A percentile compares a stretch with the other conserved stretches of the same genome.
These are phyloP conservation scores for Drosophila grimshawi DNA, from an alignment of 1,140 invertebrate species.

Conservation along the genomic window DNA sequence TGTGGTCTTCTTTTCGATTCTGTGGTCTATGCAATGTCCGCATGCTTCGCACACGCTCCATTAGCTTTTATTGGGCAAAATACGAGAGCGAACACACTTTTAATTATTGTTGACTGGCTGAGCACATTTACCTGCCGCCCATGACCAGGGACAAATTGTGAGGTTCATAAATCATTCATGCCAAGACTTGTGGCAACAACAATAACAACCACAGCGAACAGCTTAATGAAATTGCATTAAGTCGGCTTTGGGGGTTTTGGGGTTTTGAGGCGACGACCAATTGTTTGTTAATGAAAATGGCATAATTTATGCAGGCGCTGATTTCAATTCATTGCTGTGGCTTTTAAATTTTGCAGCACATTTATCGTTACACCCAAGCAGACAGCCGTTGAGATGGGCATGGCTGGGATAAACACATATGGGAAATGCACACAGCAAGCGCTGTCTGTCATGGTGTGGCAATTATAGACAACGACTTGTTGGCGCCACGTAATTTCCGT, in stretches of 20 bases:
- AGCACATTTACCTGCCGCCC: constrained; percentile 44
- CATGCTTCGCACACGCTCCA: constrained; percentile 35
- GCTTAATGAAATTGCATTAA: constrained; percentile 61
- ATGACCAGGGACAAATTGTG: constrained; percentile 55
- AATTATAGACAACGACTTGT: constrained; percentile 72
- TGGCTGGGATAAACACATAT: no score
- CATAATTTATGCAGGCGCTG: constrained; percentile 65
- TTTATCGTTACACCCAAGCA: constrained; percentile 48
- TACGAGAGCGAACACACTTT: constrained; percentile 1
- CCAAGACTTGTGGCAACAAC: constrained; percentile 39
- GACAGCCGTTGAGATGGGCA: background rate
- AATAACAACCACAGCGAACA: constrained; percentile 31
- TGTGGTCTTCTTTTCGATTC: background rate
- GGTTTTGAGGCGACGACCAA: constrained; percentile 29
- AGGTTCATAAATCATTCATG: constrained; percentile 62
- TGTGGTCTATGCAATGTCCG: background rate
- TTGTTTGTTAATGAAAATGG: constrained; percentile 70
- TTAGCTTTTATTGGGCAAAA: constrained; percentile 54
- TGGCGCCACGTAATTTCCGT: constrained; percentile 65
- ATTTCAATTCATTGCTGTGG: constrained; percentile 72
- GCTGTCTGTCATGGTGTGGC: constrained; percentile 25
- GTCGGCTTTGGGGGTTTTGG: constrained; percentile 22
- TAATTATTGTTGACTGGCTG: constrained; percentile 36
- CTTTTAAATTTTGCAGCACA: constrained; percentile 48
- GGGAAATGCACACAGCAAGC: constrained; percentile 7